These are phyloP conservation scores for Corvus cornix DNA, from an alignment of 2,113 vertebrate genomes.

Conservation along the genomic window DNA sequence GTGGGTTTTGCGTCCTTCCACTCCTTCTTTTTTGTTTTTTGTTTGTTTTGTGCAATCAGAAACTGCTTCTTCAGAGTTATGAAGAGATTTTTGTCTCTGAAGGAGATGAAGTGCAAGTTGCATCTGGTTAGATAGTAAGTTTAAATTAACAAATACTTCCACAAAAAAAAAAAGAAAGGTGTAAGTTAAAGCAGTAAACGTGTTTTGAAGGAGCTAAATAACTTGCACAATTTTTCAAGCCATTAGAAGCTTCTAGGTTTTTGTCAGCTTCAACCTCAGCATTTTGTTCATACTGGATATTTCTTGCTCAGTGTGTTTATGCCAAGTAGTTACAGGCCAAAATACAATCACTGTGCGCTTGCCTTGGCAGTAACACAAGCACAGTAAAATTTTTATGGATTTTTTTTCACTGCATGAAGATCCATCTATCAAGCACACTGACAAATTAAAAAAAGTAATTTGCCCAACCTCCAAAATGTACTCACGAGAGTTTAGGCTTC, in stretches of 20 bases:
- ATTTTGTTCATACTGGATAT: conserved; percentile 5
- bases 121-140: background rate
- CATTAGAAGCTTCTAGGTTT: conserved; percentile 3
- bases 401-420: background rate
- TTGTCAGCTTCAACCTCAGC: background rate
- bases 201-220: background rate
- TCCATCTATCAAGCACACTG: conserved; percentile 21
- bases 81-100: background rate
- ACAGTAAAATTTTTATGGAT: conserved; percentile 41
- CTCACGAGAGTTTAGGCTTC: background rate
- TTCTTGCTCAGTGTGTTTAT: conserved; percentile 10
- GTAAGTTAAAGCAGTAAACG: background rate
- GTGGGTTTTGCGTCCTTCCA: background rate
- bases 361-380: conserved; percentile 17
- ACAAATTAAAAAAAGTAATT: conserved; percentile 40
- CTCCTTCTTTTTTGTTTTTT: background rate
- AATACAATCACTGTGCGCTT: background rate
- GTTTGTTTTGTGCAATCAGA: background rate
- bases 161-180: background rate
- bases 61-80: background rate
- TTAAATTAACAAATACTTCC: background rate
- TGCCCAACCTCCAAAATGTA: background rate
- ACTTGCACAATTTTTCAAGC: background rate
- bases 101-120: background rate
- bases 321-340: conserved; percentile 39